phyloP scores from a whole-genome alignment of 2,113 vertebrate genomes.

The Myodes glareolus region DNA sequence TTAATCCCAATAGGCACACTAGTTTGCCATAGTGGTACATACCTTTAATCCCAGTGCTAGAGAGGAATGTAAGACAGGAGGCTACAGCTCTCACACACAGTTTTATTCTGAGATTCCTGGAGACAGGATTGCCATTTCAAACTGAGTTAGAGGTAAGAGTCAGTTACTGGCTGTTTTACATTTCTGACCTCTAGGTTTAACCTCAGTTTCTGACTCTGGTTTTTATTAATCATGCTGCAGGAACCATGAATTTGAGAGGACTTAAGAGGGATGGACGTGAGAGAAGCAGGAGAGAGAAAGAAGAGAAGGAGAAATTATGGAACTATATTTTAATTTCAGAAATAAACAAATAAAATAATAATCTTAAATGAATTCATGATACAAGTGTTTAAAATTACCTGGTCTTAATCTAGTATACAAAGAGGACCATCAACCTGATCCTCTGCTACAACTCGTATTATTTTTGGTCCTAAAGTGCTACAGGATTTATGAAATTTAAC shows the following conservation, averaged over 20 bases:
- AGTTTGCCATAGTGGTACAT: too few relatives aligned
- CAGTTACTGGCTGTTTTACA: too few relatives aligned
- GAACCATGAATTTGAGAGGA: neutral
- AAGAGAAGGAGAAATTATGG: neutral
- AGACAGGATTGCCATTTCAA: too few relatives aligned
- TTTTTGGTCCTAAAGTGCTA: constrained; percentile 8
- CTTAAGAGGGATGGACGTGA: neutral
- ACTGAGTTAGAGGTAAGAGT: too few relatives aligned
- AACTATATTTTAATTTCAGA: neutral
- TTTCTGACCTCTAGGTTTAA: too few relatives aligned
- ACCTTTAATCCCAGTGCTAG: too few relatives aligned
- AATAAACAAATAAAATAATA: neutral
- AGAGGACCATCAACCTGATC: neutral
- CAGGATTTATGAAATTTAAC: neutral
- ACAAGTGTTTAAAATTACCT: neutral
- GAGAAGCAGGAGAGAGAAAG: neutral
- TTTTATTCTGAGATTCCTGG: too few relatives aligned
- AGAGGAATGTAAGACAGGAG: too few relatives aligned
- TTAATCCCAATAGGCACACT: too few relatives aligned
- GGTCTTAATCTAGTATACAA: neutral
- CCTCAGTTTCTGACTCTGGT: too few relatives aligned
- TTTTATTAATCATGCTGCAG: too few relatives aligned
- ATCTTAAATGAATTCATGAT: neutral
- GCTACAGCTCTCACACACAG: too few relatives aligned
- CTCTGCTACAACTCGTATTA: neutral